Conservation (phyloP, 2,888 invertebrate genomes). For the Drosophila diplacantha region DNA sequence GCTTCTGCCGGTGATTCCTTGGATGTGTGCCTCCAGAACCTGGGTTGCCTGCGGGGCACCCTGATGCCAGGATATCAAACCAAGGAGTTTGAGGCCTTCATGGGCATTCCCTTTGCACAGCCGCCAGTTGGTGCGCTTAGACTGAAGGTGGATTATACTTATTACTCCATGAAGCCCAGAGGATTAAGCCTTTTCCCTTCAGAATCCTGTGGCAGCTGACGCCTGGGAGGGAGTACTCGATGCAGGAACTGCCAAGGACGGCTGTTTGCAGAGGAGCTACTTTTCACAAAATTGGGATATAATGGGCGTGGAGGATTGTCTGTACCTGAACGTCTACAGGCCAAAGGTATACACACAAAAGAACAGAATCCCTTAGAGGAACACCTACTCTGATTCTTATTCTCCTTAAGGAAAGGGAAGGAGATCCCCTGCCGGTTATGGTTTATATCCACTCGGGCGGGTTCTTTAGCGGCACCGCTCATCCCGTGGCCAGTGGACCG, state of each 20-base stretch:
- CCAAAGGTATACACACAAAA: slow-evolving; percentile 58
- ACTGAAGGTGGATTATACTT: slow-evolving; percentile 58
- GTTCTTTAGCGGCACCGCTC: slow-evolving; percentile 77
- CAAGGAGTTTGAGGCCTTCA: slow-evolving; percentile 73
- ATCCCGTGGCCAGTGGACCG: slow-evolving; percentile 75
- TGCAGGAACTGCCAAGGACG: slow-evolving; percentile 72
- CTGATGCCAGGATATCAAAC: slow-evolving; percentile 62
- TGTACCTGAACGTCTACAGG: slow-evolving; percentile 79
- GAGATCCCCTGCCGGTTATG: slow-evolving; percentile 75
- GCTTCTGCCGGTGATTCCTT: slow-evolving; percentile 25
- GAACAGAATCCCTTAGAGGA: no score
- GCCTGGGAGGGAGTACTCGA: slow-evolving; percentile 63
- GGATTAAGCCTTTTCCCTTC: neutral
- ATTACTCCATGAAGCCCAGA: neutral
- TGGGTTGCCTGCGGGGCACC: slow-evolving; percentile 69
- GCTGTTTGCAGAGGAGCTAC: slow-evolving; percentile 79
- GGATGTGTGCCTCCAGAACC: slow-evolving; percentile 61
- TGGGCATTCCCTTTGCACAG: slow-evolving; percentile 75
- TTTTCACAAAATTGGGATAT: slow-evolving; percentile 58
- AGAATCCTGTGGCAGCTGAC: slow-evolving; percentile 69
- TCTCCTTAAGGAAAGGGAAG: slow-evolving; percentile 11
- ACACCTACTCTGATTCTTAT: neutral
- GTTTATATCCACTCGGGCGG: slow-evolving; percentile 79
- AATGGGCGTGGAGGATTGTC: slow-evolving; percentile 79
- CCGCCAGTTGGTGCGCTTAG: slow-evolving; percentile 74